Percentiles rank a stretch among this genome's conserved stretches.
phyloP scores from a whole-genome alignment of 2,888 invertebrate genomes.

The Adineta ricciae region DNA sequence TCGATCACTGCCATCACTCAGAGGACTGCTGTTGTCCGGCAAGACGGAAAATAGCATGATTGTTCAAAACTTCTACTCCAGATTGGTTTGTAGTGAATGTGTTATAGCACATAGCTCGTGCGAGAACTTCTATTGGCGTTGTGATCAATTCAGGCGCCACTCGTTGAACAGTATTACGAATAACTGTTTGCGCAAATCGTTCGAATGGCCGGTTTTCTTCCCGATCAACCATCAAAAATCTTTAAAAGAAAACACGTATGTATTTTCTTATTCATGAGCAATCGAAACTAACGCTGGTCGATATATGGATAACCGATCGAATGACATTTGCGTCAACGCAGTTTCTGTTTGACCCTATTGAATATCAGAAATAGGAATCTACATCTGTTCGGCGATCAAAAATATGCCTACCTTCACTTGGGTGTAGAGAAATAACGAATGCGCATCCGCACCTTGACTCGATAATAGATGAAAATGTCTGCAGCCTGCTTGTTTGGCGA shows the following conservation, averaged over 20 bases:
- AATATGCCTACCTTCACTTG: conserved; percentile 53
- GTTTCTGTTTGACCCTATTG: conserved; percentile 47
- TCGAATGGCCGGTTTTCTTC: conserved; percentile 43
- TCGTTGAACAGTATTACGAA: conserved; percentile 40
- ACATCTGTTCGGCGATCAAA: too few relatives aligned
- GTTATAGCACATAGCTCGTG: conserved; percentile 44
- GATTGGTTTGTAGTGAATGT: conserved; percentile 36
- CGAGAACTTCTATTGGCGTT: conserved; percentile 42
- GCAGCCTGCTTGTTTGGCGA: conserved; percentile 50
- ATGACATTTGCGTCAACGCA: conserved; percentile 43
- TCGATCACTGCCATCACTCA: not conserved
- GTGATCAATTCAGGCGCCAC: conserved; percentile 44
- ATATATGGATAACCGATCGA: conserved; percentile 44
- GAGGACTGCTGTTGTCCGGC: conserved; percentile 36
- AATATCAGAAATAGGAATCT: not conserved
- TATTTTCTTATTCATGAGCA: too few relatives aligned
- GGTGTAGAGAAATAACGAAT: conserved; percentile 50
- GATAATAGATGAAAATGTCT: conserved; percentile 52
- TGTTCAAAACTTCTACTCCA: conserved; percentile 41
- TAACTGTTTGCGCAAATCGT: conserved; percentile 34
- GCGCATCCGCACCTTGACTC: conserved; percentile 51
- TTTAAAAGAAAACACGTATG: not conserved
- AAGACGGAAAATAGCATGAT: conserved; percentile 43
- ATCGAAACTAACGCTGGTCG: conserved; percentile 40
- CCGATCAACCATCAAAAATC: conserved; percentile 42